A percentile compares a stretch with the other conserved stretches of the same genome.
Evolutionary conservation across 2,888 invertebrate genomes (phyloP).

Genomic region (Timema podura): DNA sequence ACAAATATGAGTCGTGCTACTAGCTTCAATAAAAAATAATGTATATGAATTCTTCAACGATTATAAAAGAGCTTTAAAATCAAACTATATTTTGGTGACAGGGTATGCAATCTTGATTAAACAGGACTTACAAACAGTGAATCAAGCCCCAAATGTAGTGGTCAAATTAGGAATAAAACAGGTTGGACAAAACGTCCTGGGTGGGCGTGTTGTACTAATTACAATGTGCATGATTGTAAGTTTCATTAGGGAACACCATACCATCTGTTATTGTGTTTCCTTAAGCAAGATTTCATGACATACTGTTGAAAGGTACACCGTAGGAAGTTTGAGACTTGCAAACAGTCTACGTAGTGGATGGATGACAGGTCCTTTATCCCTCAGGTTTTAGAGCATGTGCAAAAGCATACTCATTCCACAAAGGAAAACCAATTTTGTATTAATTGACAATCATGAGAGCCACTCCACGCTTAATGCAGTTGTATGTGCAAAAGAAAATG

Average conservation of each 20-base stretch:
- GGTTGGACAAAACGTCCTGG: conserved; percentile 11
- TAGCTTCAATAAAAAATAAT: conserved; percentile 18
- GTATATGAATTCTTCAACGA: not conserved
- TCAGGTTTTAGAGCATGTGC: not conserved
- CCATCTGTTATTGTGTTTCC: conserved; percentile 1
- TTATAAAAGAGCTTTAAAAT: not conserved
- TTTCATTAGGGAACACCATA: not conserved
- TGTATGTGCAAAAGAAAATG: conserved; percentile 12
- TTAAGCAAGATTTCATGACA: not conserved
- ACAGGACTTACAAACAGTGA: conserved; percentile 10
- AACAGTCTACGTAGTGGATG: conserved; percentile 3
- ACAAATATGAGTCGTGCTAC: not conserved
- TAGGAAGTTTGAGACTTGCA: conserved; percentile 12
- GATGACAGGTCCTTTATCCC: conserved; percentile 1
- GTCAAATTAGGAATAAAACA: conserved; percentile 3
- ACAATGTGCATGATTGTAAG: not conserved
- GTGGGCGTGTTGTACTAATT: not conserved
- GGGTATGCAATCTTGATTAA: conserved; percentile 7
- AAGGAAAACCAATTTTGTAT: conserved; percentile 10
- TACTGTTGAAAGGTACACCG: conserved; percentile 1
- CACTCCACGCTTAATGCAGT: conserved; percentile 17
- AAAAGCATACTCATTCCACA: not conserved
- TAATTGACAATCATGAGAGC: conserved; percentile 18
- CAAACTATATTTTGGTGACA: not conserved
- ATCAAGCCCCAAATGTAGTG: conserved; percentile 7